Conservation (phyloP, 1,140 invertebrate species). For the Hylaeus volcanicus region DNA sequence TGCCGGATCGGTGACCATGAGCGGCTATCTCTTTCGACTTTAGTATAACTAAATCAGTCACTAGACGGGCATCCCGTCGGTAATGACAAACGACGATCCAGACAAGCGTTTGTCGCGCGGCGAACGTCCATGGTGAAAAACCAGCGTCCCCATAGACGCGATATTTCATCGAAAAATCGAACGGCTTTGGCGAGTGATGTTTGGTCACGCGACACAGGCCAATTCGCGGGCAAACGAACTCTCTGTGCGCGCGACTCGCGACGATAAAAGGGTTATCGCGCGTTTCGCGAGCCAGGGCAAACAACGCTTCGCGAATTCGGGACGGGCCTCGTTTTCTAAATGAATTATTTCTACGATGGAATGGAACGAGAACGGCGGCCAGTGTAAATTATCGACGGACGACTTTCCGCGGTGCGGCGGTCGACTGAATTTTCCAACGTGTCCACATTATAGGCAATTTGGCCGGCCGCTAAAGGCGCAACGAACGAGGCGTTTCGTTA, state of each 20-base stretch:
- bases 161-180: constrained; percentile 21
- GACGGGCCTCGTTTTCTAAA: constrained; percentile 39
- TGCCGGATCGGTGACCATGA: too few relatives aligned
- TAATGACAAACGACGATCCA: too few relatives aligned
- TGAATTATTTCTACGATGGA: constrained; percentile 42
- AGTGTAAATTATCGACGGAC: not conserved
- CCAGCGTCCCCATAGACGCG: not conserved
- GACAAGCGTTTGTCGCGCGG: too few relatives aligned
- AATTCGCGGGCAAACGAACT: constrained; percentile 20
- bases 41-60: too few relatives aligned
- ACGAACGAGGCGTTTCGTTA: constrained; percentile 34
- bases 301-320: constrained; percentile 30
- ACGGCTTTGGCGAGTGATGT: constrained; percentile 1
- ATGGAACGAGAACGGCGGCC: not conserved
- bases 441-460: constrained; percentile 45
- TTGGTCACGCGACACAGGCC: constrained; percentile 17
- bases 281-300: constrained; percentile 29
- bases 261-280: constrained; percentile 39
- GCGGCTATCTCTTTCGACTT: too few relatives aligned
- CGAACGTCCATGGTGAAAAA: not conserved
- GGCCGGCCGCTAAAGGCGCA: constrained; percentile 33
- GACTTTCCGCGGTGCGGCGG: not conserved
- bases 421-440: constrained; percentile 36
- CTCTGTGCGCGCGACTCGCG: not conserved
- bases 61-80: too few relatives aligned